These are phyloP conservation scores for Buathra laborator DNA, from an alignment of 2,888 invertebrate genomes.

Conservation along the genomic window DNA sequence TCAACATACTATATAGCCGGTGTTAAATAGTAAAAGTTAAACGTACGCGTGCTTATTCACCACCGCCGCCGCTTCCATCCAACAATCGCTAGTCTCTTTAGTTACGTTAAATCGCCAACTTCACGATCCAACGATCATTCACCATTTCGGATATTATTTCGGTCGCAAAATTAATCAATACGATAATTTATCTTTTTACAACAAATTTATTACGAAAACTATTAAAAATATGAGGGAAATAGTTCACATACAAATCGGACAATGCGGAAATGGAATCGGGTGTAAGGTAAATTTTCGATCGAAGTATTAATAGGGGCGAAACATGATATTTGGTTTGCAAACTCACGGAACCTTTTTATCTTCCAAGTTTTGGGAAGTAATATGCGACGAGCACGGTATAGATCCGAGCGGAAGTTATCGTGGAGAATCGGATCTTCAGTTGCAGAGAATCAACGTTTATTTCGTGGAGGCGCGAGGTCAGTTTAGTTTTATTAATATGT, in stretches of 20 bases:
- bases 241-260: constrained; percentile 93
- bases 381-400: constrained; percentile 90
- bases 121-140: not conserved
- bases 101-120: constrained; percentile 16
- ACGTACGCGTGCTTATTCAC: not conserved
- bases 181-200: not conserved
- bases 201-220: constrained; percentile 4
- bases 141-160: constrained; percentile 11
- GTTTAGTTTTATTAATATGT: not conserved
- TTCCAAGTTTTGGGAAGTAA: constrained; percentile 91
- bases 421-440: constrained; percentile 87
- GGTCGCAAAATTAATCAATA: constrained; percentile 57
- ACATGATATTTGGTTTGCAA: not conserved
- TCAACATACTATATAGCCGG: constrained; percentile 5
- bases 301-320: constrained; percentile 74
- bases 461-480: constrained; percentile 86
- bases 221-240: constrained; percentile 90
- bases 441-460: constrained; percentile 88
- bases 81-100: not conserved
- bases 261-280: constrained; percentile 95
- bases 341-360: constrained; percentile 70
- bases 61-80: not conserved
- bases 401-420: constrained; percentile 86
- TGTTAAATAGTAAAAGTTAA: constrained; percentile 12
- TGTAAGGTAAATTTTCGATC: constrained; percentile 86